Conservation (phyloP, 2,113 vertebrate genomes). For the Mirounga angustirostris region DNA sequence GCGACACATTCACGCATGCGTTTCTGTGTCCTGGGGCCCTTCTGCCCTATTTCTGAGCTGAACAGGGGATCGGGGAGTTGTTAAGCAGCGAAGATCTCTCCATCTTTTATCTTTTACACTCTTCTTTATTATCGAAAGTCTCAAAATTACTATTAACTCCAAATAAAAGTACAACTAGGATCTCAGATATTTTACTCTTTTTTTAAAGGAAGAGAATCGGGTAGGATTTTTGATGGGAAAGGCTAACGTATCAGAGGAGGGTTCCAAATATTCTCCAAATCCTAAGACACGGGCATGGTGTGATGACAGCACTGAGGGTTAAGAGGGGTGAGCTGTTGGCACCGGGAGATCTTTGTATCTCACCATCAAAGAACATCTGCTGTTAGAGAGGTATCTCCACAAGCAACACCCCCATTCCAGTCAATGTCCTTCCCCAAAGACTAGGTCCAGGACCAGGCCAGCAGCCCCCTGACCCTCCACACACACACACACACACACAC, state of each 20-base stretch:
- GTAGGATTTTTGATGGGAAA: neutral
- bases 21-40: neutral
- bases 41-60: neutral
- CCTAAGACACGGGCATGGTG: neutral
- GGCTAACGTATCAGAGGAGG: neutral
- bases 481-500: too few species aligned
- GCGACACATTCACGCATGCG: neutral
- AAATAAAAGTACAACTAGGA: constrained; percentile 7
- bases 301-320: neutral
- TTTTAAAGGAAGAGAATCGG: neutral
- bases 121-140: neutral
- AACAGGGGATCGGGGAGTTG: neutral
- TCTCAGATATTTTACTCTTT: neutral
- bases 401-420: neutral
- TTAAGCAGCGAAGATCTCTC: neutral
- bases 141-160: neutral
- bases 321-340: too few species aligned
- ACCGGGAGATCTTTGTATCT: neutral
- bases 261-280: neutral
- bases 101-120: neutral
- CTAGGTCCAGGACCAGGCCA: neutral
- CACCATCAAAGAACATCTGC: neutral
- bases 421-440: neutral
- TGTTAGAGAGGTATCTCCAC: neutral
- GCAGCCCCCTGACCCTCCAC: neutral